Conservation (phyloP, 2,888 invertebrate genomes). For the Podotricha telesiphe region DNA sequence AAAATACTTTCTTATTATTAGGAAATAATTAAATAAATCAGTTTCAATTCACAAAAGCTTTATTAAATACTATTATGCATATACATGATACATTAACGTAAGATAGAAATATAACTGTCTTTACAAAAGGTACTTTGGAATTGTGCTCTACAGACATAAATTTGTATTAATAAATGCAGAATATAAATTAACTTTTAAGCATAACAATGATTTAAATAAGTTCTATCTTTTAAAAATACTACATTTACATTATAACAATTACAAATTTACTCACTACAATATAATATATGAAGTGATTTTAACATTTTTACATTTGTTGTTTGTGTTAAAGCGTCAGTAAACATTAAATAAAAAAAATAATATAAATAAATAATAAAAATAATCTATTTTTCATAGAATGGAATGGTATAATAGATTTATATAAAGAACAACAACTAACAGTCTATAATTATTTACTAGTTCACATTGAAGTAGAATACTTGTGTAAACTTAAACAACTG, state of each 20-base stretch:
- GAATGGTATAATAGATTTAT: neutral
- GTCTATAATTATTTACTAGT: neutral
- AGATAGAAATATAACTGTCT: constrained; percentile 11
- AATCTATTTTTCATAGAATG: neutral
- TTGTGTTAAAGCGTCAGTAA: neutral
- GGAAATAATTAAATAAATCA: neutral
- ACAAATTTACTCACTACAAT: neutral
- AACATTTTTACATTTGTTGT: neutral
- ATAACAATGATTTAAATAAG: neutral
- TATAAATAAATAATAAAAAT: neutral
- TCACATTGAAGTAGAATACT: constrained; percentile 17
- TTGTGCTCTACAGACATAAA: constrained; percentile 22
- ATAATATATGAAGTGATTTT: neutral
- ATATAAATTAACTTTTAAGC: neutral
- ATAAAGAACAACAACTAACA: neutral
- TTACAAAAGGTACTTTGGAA: constrained; percentile 3
- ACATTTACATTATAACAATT: constrained; percentile 1
- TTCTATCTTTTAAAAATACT: constrained; percentile 1
- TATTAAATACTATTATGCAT: constrained; percentile 22
- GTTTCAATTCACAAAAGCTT: constrained; percentile 24
- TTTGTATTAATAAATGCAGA: constrained; percentile 16
- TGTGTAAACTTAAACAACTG: constrained; percentile 23
- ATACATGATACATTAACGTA: constrained; percentile 9
- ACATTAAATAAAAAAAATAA: neutral
- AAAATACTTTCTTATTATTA: too few relatives aligned